Conservation (phyloP, 2,888 invertebrate species). For the Allolobophora icterica region DNA sequence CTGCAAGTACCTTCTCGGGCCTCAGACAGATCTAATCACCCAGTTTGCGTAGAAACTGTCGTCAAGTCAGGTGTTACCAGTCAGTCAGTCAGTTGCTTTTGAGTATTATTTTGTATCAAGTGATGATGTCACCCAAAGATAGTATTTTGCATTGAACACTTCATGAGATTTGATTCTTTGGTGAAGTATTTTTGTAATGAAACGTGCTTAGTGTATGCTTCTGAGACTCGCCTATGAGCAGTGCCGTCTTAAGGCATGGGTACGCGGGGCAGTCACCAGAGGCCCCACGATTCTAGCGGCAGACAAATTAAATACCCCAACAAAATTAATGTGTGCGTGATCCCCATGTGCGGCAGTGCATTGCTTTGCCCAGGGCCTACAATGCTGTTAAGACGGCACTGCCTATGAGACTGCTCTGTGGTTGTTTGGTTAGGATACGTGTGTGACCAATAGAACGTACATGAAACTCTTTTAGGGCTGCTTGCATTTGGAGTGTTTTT, state of each 20-base stretch:
- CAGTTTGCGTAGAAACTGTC: constrained; percentile 4
- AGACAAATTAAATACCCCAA: too few species aligned
- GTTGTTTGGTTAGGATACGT: too few species aligned
- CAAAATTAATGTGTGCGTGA: too few species aligned
- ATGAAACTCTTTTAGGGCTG: not conserved
- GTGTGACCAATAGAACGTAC: not conserved
- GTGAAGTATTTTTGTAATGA: not conserved
- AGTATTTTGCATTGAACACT: not conserved
- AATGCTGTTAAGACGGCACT: too few species aligned
- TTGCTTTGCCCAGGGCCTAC: too few species aligned
- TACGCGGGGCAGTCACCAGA: too few species aligned
- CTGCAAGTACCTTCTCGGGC: constrained; percentile 66
- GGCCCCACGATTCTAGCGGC: too few species aligned
- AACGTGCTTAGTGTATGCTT: not conserved
- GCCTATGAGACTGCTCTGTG: too few species aligned
- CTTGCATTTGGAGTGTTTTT: not conserved
- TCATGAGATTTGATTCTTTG: not conserved
- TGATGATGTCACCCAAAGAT: not conserved
- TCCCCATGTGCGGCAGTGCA: too few species aligned
- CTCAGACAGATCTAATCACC: not conserved
- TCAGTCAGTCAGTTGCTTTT: not conserved
- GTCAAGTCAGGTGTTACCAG: not conserved
- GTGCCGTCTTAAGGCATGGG: not conserved
- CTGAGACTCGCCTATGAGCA: not conserved
- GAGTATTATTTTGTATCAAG: not conserved